These are phyloP conservation scores for Campylomormyrus numenius DNA, from an alignment of 2,113 vertebrate genomes.

Conservation along the genomic window DNA sequence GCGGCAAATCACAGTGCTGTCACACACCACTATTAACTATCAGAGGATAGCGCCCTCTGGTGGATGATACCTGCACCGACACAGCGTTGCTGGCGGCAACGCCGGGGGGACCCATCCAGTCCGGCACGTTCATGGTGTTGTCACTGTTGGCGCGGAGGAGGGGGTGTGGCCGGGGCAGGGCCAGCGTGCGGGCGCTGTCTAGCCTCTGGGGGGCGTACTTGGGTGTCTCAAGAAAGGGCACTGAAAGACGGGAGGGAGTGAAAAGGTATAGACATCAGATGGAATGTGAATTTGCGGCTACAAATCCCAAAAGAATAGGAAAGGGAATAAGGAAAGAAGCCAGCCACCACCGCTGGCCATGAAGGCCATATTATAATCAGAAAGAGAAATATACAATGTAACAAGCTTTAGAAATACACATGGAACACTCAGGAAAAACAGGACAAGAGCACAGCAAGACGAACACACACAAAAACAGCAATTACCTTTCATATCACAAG, in stretches of 20 bases:
- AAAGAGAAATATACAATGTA: neutral
- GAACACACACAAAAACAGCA: neutral
- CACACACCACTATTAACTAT: neutral
- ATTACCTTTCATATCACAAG: conserved; percentile 2
- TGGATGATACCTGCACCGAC: conserved; percentile 42
- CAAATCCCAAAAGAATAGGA: neutral
- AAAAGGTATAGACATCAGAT: neutral
- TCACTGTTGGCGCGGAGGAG: conserved; percentile 83
- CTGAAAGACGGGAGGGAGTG: conserved; percentile 40
- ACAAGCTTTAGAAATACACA: neutral
- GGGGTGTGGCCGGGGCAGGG: conserved; percentile 54
- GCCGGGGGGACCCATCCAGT: conserved; percentile 61
- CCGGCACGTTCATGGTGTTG: conserved; percentile 74
- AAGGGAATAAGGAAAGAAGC: neutral
- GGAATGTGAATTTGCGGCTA: neutral
- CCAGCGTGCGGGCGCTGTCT: conserved; percentile 63
- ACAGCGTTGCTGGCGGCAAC: conserved; percentile 51
- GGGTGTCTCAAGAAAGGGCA: conserved; percentile 82
- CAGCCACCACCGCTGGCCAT: neutral
- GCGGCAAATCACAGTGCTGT: neutral
- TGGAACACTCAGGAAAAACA: neutral
- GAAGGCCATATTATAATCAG: neutral
- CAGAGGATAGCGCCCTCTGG: neutral
- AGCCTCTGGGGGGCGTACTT: conserved; percentile 70
- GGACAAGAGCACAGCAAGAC: neutral